Conservation (phyloP, 2,113 vertebrate genomes). For the Menidia beryllina region DNA sequence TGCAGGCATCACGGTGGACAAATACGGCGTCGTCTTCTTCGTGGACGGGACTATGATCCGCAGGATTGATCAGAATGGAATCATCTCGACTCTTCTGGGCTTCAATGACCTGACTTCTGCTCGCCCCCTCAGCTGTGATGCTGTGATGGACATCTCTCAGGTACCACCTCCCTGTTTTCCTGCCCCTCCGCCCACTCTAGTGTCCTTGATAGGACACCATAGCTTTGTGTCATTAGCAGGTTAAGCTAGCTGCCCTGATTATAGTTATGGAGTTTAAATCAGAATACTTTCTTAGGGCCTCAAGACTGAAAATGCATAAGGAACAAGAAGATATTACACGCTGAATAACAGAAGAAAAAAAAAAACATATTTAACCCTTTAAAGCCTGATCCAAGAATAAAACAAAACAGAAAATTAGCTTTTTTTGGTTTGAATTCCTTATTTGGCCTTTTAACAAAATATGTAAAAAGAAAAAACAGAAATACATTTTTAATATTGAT, state of each 20-base stretch:
- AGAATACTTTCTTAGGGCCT: background rate
- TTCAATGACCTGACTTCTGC: conserved; percentile 98
- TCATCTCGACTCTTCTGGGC: conserved; percentile 96
- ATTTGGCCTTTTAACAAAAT: no score
- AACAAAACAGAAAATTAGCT: no score
- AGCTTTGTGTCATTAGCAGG: background rate
- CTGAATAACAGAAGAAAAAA: no score
- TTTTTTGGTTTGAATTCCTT: no score
- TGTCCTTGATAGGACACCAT: no score
- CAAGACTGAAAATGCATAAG: background rate
- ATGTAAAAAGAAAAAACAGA: no score
- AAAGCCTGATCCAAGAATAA: no score
- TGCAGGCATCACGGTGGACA: conserved; percentile 95
- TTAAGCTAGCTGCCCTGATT: background rate
- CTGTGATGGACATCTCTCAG: conserved; percentile 99
- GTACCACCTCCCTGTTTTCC: conserved; percentile 68
- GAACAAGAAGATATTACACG: background rate
- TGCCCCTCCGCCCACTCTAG: conserved; percentile 22
- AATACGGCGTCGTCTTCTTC: conserved; percentile 95
- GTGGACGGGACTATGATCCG: conserved; percentile 98
- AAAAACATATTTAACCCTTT: no score
- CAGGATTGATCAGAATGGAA: conserved; percentile 94
- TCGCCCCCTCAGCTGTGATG: conserved; percentile 95
- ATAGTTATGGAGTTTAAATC: background rate
- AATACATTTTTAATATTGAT: no score